Evolutionary conservation across 2,797 vertebrate species (phyloP).

Genomic region (Chrysocyon brachyurus): DNA sequence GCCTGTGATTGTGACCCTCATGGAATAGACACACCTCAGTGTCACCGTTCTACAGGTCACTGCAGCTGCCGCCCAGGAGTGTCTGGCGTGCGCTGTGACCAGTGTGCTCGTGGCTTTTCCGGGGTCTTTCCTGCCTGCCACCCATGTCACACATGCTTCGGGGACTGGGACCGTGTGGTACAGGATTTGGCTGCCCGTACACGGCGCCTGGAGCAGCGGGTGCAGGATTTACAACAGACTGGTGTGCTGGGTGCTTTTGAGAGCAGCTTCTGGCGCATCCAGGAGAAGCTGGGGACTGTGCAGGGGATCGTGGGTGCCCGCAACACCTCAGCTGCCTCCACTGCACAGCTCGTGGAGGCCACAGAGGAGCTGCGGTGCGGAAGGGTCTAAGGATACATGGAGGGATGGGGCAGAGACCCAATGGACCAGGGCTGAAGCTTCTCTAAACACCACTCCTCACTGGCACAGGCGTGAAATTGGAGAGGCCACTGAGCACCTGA

Average conservation of each 20-base stretch:
- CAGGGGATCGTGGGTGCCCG: constrained; percentile 93
- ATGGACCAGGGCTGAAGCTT: neutral
- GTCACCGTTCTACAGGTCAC: constrained; percentile 94
- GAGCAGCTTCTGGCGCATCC: constrained; percentile 92
- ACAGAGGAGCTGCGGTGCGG: constrained; percentile 93
- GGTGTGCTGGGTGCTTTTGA: constrained; percentile 94
- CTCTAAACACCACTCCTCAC: neutral
- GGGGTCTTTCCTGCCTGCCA: constrained; percentile 96
- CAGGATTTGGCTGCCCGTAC: constrained; percentile 95
- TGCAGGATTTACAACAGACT: constrained; percentile 93
- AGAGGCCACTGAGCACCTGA: constrained; percentile 94
- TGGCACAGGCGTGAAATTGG: constrained; percentile 92
- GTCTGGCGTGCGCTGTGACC: constrained; percentile 97
- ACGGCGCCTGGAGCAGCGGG: constrained; percentile 90
- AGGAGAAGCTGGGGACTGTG: constrained; percentile 92
- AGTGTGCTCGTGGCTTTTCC: constrained; percentile 96
- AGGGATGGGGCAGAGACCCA: constrained; percentile 17
- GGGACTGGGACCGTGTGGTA: constrained; percentile 98
- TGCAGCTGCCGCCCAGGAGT: constrained; percentile 95
- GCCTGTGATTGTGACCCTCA: constrained; percentile 96
- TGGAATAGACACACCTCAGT: constrained; percentile 94
- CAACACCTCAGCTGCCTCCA: constrained; percentile 91
- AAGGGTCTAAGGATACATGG: neutral
- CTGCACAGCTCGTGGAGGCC: constrained; percentile 91
- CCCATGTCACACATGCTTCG: constrained; percentile 97